These are phyloP conservation scores for Cricetomys ansorgei DNA, from an alignment of 2,113 vertebrate genomes.

Conservation along the genomic window DNA sequence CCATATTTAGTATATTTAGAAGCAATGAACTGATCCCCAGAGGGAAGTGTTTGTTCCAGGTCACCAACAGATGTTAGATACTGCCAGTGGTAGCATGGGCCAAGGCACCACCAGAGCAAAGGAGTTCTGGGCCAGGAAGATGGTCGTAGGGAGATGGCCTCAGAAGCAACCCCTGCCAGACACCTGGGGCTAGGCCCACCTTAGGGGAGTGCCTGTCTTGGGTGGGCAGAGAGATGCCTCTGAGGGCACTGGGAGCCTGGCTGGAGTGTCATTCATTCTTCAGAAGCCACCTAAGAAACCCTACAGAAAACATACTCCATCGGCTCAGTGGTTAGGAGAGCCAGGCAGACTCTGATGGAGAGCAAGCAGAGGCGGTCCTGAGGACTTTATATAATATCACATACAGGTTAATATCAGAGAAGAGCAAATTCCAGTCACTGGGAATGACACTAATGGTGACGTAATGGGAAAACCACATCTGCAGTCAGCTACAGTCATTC, in stretches of 20 bases:
- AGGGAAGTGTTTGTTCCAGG: not conserved
- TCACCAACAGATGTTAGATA: accelerated
- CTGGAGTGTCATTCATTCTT: too few species aligned
- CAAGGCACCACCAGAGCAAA: too few species aligned
- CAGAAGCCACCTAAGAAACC: not conserved
- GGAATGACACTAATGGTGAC: accelerated
- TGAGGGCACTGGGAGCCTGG: not conserved
- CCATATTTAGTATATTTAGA: too few species aligned
- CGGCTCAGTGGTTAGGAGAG: not conserved
- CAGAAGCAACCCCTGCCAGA: not conserved
- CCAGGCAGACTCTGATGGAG: not conserved
- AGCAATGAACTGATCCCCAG: not conserved
- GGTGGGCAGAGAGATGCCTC: not conserved
- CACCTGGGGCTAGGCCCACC: not conserved
- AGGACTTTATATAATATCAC: not conserved
- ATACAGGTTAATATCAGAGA: accelerated
- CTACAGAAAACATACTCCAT: not conserved
- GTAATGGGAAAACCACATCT: not conserved
- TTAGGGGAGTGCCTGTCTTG: not conserved
- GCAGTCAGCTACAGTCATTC: not conserved
- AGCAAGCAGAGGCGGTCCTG: not conserved
- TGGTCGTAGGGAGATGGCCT: not conserved
- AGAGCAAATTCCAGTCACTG: not conserved
- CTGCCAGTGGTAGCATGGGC: accelerated
- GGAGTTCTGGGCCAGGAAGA: not conserved